phyloP scores from a whole-genome alignment of 1,140 invertebrate species.

The Drosophila albomicans region DNA sequence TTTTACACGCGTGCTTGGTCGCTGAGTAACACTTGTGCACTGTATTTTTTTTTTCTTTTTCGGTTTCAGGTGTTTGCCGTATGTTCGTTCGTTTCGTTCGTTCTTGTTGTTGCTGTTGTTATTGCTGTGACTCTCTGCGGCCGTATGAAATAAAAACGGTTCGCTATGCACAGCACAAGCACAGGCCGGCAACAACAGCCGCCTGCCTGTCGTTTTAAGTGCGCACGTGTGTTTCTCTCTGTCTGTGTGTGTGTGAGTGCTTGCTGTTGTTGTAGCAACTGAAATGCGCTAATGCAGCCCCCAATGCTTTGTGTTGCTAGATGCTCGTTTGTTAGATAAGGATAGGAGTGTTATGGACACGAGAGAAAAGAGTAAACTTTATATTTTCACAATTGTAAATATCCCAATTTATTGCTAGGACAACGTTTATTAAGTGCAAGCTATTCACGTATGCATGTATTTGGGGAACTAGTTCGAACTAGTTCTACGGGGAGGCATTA shows the following conservation, averaged over 20 bases:
- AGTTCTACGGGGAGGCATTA: constrained; percentile 30
- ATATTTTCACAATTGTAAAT: not conserved
- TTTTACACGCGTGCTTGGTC: constrained; percentile 68
- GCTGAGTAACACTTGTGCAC: constrained; percentile 79
- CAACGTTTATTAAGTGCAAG: not conserved
- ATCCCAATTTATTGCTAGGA: constrained; percentile 34
- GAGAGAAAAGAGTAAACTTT: not conserved
- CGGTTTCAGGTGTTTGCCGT: constrained; percentile 58
- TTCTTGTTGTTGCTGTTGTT: constrained; percentile 29
- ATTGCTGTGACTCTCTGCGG: constrained; percentile 36
- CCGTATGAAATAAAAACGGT: constrained; percentile 83
- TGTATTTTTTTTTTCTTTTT: constrained; percentile 50
- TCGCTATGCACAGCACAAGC: constrained; percentile 73
- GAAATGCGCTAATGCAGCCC: constrained; percentile 34
- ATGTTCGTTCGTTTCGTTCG: constrained; percentile 32
- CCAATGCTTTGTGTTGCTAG: constrained; percentile 2
- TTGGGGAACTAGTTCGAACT: constrained; percentile 43
- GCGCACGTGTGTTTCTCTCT: not conserved
- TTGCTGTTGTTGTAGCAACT: constrained; percentile 55
- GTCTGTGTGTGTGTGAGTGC: constrained; percentile 10
- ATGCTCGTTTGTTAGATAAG: constrained; percentile 31
- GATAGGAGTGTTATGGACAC: constrained; percentile 8
- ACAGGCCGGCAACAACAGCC: constrained; percentile 41
- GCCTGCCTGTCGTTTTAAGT: constrained; percentile 23
- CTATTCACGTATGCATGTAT: constrained; percentile 1